Conservation (phyloP, 2,113 vertebrate genomes). For the Amphiprion ocellaris region DNA sequence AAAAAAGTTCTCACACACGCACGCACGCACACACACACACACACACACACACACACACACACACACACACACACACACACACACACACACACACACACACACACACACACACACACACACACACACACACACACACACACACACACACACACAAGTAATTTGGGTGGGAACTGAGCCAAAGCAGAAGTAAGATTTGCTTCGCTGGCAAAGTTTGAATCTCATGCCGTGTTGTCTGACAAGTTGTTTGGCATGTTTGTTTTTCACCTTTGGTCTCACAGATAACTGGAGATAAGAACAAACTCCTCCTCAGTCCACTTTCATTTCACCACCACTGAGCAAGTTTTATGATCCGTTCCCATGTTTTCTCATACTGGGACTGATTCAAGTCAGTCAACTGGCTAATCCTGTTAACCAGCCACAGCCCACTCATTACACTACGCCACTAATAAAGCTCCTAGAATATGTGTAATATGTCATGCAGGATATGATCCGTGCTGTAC, state of each 20-base stretch:
- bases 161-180: too few relatives aligned
- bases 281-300: constrained; percentile 18
- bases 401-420: constrained; percentile 52
- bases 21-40: too few relatives aligned
- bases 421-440: background rate
- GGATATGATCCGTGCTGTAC: background rate
- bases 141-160: too few relatives aligned
- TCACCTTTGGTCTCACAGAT: constrained; percentile 11
- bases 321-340: background rate
- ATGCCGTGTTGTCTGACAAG: background rate
- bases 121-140: too few relatives aligned
- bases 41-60: too few relatives aligned
- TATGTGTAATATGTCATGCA: background rate
- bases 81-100: too few relatives aligned
- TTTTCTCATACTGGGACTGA: constrained; percentile 1
- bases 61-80: too few relatives aligned
- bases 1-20: too few relatives aligned
- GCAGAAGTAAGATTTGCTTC: too few relatives aligned
- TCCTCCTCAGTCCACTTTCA: background rate
- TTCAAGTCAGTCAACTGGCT: constrained; percentile 34
- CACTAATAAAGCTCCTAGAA: constrained; percentile 25
- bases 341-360: background rate
- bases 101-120: too few relatives aligned
- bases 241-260: background rate
- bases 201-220: too few relatives aligned